These are phyloP conservation scores for Eurypyga helias DNA, from an alignment of 2,113 vertebrate species.

Conservation along the genomic window DNA sequence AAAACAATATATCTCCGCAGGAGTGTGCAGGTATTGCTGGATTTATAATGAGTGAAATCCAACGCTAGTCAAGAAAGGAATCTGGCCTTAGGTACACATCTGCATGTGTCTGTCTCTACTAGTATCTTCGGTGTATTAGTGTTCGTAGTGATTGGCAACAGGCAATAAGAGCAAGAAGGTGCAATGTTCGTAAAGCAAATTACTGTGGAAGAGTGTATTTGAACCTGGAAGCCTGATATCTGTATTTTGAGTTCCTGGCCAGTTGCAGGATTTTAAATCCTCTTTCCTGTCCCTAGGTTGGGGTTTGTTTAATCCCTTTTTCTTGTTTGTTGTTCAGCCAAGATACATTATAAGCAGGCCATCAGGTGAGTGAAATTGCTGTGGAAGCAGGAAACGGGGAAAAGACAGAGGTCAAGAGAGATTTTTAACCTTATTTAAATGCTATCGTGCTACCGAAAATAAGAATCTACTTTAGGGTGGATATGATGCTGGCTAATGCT, in stretches of 20 bases:
- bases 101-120: no score
- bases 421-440: background rate
- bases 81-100: background rate
- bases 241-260: background rate
- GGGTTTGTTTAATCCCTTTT: background rate
- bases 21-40: background rate
- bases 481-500: background rate
- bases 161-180: background rate
- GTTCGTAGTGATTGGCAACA: background rate
- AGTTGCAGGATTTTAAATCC: background rate
- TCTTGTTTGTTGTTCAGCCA: background rate
- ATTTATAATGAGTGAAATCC: background rate
- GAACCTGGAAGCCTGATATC: background rate
- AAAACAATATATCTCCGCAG: background rate
- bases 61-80: background rate
- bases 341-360: background rate
- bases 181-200: background rate
- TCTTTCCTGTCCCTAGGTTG: background rate
- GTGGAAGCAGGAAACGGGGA: background rate
- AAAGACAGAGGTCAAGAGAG: background rate
- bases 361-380: background rate
- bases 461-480: background rate
- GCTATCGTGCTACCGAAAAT: background rate
- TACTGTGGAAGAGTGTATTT: background rate
- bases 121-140: background rate